phyloP scores from a whole-genome alignment of 2,797 vertebrate genomes.

The Taenioides sp. region DNA sequence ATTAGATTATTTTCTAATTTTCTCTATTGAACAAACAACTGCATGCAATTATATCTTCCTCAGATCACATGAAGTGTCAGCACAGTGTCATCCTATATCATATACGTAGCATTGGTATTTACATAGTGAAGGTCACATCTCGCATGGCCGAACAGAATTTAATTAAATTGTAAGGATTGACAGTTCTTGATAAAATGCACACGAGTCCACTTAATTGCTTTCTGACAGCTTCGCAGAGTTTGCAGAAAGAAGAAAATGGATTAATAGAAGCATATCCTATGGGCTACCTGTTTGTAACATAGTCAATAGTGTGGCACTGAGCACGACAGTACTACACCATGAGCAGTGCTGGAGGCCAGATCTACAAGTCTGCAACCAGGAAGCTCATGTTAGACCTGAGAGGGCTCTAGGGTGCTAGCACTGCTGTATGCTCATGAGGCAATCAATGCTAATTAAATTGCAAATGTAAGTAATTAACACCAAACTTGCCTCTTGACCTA shows the following conservation, averaged over 20 bases:
- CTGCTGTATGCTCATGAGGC: constrained; percentile 45
- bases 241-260: constrained; percentile 74
- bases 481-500: constrained; percentile 53
- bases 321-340: neutral
- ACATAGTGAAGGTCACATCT: constrained; percentile 77
- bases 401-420: constrained; percentile 47
- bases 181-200: constrained; percentile 77
- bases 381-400: constrained; percentile 37
- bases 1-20: neutral
- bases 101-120: constrained; percentile 65
- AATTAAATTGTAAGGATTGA: constrained; percentile 75
- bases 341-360: constrained; percentile 14
- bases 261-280: constrained; percentile 66
- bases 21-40: neutral
- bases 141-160: constrained; percentile 60
- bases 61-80: constrained; percentile 22
- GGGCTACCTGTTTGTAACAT: constrained; percentile 37
- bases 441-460: constrained; percentile 75
- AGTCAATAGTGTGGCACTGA: constrained; percentile 5
- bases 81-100: constrained; percentile 45
- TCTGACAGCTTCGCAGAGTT: constrained; percentile 77
- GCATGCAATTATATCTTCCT: constrained; percentile 22
- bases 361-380: constrained; percentile 33
- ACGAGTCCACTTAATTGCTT: constrained; percentile 80
- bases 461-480: constrained; percentile 74